Conservation (phyloP, 2,797 vertebrate genomes). For the Fistularia commersonii region DNA sequence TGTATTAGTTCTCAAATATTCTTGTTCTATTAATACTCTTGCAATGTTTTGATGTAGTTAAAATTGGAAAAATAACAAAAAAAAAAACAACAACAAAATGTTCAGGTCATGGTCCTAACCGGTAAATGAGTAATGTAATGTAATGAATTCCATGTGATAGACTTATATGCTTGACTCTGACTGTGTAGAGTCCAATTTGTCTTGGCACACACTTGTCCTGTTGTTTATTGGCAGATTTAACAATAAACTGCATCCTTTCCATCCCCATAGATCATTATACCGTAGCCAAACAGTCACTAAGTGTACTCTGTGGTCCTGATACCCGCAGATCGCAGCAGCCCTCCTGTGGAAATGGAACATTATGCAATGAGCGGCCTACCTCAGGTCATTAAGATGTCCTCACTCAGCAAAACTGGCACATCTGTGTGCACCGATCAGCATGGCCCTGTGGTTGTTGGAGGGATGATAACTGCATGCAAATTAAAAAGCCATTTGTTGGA, state of each 20-base stretch:
- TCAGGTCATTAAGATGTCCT: conserved; percentile 68
- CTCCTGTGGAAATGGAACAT: conserved; percentile 38
- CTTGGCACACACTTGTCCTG: neutral
- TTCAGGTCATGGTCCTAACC: too few relatives aligned
- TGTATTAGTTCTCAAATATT: too few relatives aligned
- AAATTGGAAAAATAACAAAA: too few relatives aligned
- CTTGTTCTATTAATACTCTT: too few relatives aligned
- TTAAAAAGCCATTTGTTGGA: conserved; percentile 81
- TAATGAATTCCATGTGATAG: too few relatives aligned
- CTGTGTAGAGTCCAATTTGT: neutral
- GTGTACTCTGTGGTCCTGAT: conserved; percentile 41
- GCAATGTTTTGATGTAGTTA: too few relatives aligned
- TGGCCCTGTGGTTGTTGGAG: conserved; percentile 63
- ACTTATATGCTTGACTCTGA: too few relatives aligned
- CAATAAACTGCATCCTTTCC: conserved; percentile 1
- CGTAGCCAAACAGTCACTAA: conserved; percentile 46
- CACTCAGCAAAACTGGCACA: conserved; percentile 67
- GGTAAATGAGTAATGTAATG: too few relatives aligned
- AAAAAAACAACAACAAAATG: too few relatives aligned
- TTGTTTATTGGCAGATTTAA: neutral
- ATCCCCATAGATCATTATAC: conserved; percentile 21
- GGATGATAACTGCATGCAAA: conserved; percentile 75
- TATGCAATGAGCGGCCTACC: conserved; percentile 59
- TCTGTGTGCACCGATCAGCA: conserved; percentile 58
- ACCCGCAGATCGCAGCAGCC: conserved; percentile 45